Conservation (phyloP, 2,113 vertebrate genomes). For the Limnothrissa miodon region DNA sequence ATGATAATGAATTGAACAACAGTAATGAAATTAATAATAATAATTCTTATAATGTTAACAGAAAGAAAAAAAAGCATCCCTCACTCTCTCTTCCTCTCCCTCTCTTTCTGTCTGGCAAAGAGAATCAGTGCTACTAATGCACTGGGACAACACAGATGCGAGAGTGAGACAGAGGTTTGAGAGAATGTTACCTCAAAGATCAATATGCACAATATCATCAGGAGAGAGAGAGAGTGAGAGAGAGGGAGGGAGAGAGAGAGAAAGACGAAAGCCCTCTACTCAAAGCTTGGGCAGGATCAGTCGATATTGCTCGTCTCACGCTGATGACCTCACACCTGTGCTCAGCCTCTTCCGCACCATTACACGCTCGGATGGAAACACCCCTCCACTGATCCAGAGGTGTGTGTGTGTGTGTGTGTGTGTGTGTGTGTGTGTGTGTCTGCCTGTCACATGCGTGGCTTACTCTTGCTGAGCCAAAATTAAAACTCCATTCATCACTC, state of each 20-base stretch:
- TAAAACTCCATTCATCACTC: slow-evolving; percentile 14
- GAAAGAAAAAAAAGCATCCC: no score
- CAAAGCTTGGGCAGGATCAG: slow-evolving; percentile 15
- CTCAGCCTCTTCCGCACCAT: slow-evolving; percentile 33
- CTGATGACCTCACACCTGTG: slow-evolving; percentile 29
- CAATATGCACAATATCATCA: slow-evolving; percentile 35
- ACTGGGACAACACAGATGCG: background rate
- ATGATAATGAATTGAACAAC: no score
- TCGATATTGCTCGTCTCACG: slow-evolving; percentile 18
- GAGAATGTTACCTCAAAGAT: slow-evolving; percentile 27
- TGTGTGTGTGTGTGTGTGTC: slow-evolving; percentile 9
- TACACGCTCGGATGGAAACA: slow-evolving; percentile 24
- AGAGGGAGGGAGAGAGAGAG: background rate
- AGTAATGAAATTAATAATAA: no score
- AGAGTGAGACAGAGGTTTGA: background rate
- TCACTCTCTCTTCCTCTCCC: no score
- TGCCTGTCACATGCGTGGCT: background rate
- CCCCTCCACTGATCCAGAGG: background rate
- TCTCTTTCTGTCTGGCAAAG: no score
- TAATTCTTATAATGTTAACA: no score
- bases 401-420: background rate
- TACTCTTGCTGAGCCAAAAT: background rate
- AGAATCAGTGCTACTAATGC: background rate
- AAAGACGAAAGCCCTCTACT: background rate
- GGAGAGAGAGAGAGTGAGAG: slow-evolving; percentile 9